These are phyloP conservation scores for Prosapia bicincta DNA, from an alignment of 2,888 invertebrate genomes.

Conservation along the genomic window DNA sequence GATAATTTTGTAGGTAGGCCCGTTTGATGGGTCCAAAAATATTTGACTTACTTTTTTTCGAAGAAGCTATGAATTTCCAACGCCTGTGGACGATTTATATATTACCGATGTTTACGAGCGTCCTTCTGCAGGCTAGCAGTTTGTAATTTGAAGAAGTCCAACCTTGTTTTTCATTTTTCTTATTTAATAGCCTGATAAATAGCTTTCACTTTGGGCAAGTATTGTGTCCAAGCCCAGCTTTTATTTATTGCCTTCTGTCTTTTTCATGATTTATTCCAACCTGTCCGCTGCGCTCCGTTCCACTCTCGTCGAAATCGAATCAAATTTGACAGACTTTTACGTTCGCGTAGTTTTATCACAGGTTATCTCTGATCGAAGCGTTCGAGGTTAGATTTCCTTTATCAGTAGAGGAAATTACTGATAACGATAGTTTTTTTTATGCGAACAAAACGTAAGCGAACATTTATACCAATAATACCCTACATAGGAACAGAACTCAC, in stretches of 20 bases:
- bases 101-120: neutral
- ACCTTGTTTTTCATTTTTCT: neutral
- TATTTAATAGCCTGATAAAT: neutral
- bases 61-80: neutral
- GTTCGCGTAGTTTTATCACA: neutral
- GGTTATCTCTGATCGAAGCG: too few species aligned
- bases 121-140: neutral
- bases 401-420: too few species aligned
- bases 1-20: too few species aligned
- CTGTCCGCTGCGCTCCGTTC: neutral
- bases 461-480: too few species aligned
- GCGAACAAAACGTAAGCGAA: too few species aligned
- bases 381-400: too few species aligned
- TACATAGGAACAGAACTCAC: too few species aligned
- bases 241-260: neutral
- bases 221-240: neutral
- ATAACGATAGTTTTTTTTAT: too few species aligned
- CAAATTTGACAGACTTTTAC: neutral
- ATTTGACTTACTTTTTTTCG: too few species aligned
- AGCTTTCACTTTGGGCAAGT: neutral
- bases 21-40: too few species aligned
- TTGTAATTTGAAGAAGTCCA: neutral
- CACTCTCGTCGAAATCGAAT: neutral
- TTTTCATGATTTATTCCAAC: neutral
- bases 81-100: neutral